These are phyloP conservation scores for Muricea muricata DNA, from an alignment of 92 coral and sea anemone genomes.

Conservation along the genomic window DNA sequence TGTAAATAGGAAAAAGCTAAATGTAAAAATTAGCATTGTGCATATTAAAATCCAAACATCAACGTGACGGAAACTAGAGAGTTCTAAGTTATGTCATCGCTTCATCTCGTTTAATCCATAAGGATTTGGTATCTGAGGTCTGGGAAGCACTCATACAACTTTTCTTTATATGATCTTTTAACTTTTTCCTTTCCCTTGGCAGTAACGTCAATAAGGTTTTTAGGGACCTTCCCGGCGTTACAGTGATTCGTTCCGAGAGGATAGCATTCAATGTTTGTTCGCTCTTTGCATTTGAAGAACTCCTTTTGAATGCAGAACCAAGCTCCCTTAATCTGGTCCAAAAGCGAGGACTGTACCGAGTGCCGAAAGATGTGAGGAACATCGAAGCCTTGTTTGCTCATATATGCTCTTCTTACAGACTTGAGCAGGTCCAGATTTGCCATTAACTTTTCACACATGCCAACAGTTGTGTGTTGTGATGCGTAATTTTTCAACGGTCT, in stretches of 20 bases:
- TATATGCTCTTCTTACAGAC: background rate
- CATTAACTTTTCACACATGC: conserved; percentile 11
- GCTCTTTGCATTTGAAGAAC: background rate
- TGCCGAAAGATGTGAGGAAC: conserved; percentile 9
- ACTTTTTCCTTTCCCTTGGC: background rate
- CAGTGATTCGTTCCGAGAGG: background rate
- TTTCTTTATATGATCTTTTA: background rate
- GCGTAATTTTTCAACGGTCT: conserved; percentile 19
- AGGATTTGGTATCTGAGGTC: no score
- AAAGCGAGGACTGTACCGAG: background rate
- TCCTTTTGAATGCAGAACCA: conserved; percentile 7
- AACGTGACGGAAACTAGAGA: no score
- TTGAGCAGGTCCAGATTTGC: conserved; percentile 21
- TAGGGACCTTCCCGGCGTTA: conserved; percentile 4
- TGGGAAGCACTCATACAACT: conserved; percentile 22
- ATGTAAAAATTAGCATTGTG: no score
- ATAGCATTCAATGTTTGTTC: background rate
- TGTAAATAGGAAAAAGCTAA: no score
- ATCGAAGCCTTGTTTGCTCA: no score
- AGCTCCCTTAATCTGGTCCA: conserved; percentile 29
- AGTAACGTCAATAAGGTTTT: background rate
- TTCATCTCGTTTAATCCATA: no score
- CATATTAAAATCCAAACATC: background rate
- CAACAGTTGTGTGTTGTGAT: conserved; percentile 20
- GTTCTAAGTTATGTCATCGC: no score